A percentile compares a stretch with the other conserved stretches of the same genome.
phyloP scores from a whole-genome alignment of 2,113 vertebrate species.

The Centropristis striata region DNA sequence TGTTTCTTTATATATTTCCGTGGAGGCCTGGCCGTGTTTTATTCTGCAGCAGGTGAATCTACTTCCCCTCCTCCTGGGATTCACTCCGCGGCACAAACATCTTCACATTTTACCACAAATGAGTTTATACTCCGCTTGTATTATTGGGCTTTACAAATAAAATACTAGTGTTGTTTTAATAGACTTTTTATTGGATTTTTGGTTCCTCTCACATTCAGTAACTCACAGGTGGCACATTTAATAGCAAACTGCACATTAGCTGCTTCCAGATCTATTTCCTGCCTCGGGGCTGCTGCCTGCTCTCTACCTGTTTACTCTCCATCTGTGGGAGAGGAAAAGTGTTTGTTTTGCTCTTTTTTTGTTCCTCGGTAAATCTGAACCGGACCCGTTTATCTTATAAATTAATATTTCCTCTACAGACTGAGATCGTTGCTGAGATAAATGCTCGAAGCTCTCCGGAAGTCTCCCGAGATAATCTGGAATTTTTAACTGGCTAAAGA shows the following conservation, averaged over 20 bases:
- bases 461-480: not conserved
- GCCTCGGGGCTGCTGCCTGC: slow-evolving; percentile 22
- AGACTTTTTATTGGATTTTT: slow-evolving; percentile 67
- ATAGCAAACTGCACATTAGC: slow-evolving; percentile 52
- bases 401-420: slow-evolving; percentile 36
- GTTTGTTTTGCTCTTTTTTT: slow-evolving; percentile 57
- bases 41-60: slow-evolving; percentile 44
- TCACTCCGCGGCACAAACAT: slow-evolving; percentile 10
- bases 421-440: slow-evolving; percentile 6
- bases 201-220: slow-evolving; percentile 18
- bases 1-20: slow-evolving; percentile 34
- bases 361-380: slow-evolving; percentile 27
- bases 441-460: not conserved
- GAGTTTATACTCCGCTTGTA: slow-evolving; percentile 3
- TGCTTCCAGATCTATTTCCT: slow-evolving; percentile 48
- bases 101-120: slow-evolving; percentile 26
- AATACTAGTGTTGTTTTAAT: slow-evolving; percentile 57
- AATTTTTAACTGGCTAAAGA: not conserved
- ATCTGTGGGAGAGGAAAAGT: slow-evolving; percentile 25
- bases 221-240: slow-evolving; percentile 59
- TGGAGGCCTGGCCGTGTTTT: slow-evolving; percentile 4
- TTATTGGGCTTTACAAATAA: slow-evolving; percentile 58
- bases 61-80: slow-evolving; percentile 47
- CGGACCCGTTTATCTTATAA: slow-evolving; percentile 43
- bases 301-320: slow-evolving; percentile 18